Percentiles rank a stretch among this genome's conserved stretches.
These are phyloP conservation scores for Lasioglossum oenotherae DNA, from an alignment of 2,888 invertebrate genomes.

Conservation along the genomic window DNA sequence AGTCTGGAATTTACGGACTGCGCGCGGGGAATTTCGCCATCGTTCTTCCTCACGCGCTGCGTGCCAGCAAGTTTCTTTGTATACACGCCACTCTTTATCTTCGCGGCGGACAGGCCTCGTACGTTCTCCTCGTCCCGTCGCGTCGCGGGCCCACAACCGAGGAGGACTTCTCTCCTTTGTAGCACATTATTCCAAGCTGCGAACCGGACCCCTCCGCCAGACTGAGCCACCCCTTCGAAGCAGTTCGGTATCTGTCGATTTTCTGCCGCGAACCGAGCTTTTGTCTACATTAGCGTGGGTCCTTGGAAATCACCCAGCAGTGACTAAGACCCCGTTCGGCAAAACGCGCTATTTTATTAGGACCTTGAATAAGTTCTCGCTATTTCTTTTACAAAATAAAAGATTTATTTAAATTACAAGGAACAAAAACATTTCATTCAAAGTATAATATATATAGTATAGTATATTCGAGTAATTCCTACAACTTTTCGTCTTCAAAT, in stretches of 20 bases:
- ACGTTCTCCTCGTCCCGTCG: conserved; percentile 24
- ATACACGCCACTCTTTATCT: conserved; percentile 47
- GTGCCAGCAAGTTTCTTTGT: conserved; percentile 49
- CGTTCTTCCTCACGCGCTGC: conserved; percentile 59
- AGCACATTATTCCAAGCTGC: conserved; percentile 14
- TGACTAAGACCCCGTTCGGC: too few relatives aligned
- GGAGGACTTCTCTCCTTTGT: conserved; percentile 1
- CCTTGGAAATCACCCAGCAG: neutral
- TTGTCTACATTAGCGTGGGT: neutral
- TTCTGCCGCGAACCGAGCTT: neutral
- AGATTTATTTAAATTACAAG: too few relatives aligned
- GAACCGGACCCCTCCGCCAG: conserved; percentile 9
- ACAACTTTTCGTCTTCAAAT: too few relatives aligned
- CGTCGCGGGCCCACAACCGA: conserved; percentile 4
- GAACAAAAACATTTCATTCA: too few relatives aligned
- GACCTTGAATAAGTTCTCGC: too few relatives aligned
- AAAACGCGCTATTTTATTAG: too few relatives aligned
- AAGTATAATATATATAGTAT: too few relatives aligned
- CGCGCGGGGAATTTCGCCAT: conserved; percentile 58
- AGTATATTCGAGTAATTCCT: too few relatives aligned
- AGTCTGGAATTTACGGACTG: conserved; percentile 64
- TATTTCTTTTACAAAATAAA: too few relatives aligned
- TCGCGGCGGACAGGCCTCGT: conserved; percentile 38
- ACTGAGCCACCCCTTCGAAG: neutral
- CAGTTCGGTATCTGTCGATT: neutral